phyloP scores from a whole-genome alignment of 2,888 invertebrate species.

The Tanypteryx hageni region DNA sequence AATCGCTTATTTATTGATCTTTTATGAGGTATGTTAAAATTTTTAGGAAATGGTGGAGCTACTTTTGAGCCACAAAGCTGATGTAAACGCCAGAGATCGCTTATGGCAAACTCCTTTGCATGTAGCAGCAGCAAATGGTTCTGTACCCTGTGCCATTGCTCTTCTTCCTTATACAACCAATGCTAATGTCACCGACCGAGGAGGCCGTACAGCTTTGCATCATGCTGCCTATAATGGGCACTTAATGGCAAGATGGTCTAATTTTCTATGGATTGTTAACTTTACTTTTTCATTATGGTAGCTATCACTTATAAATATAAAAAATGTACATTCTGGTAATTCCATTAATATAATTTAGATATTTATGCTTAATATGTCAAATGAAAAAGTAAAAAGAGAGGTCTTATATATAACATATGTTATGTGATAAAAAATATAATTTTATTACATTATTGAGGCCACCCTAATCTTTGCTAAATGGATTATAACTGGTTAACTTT shows the following conservation, averaged over 20 bases:
- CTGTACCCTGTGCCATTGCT: constrained; percentile 78
- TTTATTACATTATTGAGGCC: too few species aligned
- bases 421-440: too few species aligned
- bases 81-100: constrained; percentile 79
- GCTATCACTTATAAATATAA: background rate
- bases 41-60: constrained; percentile 76
- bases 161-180: constrained; percentile 76
- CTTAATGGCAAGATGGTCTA: constrained; percentile 73
- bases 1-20: background rate
- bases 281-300: background rate
- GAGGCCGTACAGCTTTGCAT: constrained; percentile 80
- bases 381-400: background rate
- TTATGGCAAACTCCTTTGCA: constrained; percentile 82
- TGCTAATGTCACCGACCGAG: constrained; percentile 76
- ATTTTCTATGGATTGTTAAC: background rate
- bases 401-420: too few species aligned
- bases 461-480: too few species aligned
- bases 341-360: background rate
- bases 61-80: constrained; percentile 78
- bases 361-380: background rate
- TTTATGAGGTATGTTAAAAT: background rate
- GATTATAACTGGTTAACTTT: too few species aligned
- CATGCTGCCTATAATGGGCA: constrained; percentile 82
- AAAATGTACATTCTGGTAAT: background rate
- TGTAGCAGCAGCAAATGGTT: constrained; percentile 80